Percentiles rank a stretch among this genome's conserved stretches.
Conservation (phyloP, 2,113 vertebrate genomes). For the Paracanthobrama guichenoti region DNA sequence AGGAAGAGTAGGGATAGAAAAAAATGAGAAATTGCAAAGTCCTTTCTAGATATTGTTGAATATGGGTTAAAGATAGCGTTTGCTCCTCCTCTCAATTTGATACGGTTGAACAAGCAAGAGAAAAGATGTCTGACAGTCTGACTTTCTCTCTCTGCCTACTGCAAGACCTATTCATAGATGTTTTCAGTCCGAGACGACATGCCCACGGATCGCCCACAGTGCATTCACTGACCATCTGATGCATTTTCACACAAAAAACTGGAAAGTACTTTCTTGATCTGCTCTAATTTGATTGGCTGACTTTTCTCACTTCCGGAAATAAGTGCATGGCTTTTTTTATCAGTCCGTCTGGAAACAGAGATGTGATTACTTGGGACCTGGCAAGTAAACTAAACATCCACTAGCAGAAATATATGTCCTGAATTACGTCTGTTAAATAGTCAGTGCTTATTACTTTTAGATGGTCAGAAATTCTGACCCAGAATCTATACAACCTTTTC, state of each 20-base stretch:
- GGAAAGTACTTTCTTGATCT: not conserved
- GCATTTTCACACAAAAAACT: not conserved
- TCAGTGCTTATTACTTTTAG: no score
- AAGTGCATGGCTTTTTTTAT: not conserved
- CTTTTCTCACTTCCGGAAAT: not conserved
- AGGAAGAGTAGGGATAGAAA: slow-evolving; percentile 14
- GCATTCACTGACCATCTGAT: slow-evolving; percentile 21
- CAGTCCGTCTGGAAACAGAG: not conserved
- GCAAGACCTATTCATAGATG: slow-evolving; percentile 20
- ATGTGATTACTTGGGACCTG: not conserved
- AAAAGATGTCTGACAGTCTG: not conserved
- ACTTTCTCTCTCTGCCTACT: slow-evolving; percentile 15
- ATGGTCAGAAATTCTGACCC: no score
- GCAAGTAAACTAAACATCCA: not conserved
- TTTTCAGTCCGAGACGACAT: not conserved
- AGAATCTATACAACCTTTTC: no score
- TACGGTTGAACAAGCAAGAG: not conserved
- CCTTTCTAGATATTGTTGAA: slow-evolving; percentile 7
- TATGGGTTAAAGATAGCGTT: not conserved
- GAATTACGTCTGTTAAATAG: not conserved
- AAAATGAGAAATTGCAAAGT: slow-evolving; percentile 1
- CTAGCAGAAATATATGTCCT: not conserved
- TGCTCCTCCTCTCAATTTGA: slow-evolving; percentile 8
- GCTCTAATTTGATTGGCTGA: not conserved
- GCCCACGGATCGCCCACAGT: slow-evolving; percentile 10